Evolutionary conservation across 2,797 vertebrate genomes (phyloP).

Genomic region (Austrolebias charrua): DNA sequence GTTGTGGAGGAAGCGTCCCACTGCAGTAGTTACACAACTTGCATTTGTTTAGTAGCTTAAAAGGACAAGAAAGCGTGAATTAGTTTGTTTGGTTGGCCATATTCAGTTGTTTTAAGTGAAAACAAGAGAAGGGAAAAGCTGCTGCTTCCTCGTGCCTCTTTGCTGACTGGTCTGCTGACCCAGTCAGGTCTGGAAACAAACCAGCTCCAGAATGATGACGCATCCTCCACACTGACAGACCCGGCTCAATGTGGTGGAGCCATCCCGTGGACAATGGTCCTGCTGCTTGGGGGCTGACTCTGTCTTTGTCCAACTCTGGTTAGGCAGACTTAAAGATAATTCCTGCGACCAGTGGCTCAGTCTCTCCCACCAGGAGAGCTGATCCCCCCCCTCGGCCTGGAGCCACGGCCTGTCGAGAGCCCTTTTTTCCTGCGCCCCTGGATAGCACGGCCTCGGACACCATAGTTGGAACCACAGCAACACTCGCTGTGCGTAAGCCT

Average conservation of each 20-base stretch:
- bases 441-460: constrained; percentile 89
- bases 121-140: constrained; percentile 38
- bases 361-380: constrained; percentile 90
- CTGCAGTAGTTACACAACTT: background rate
- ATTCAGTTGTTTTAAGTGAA: constrained; percentile 24
- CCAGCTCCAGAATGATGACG: constrained; percentile 74
- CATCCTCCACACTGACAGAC: constrained; percentile 78
- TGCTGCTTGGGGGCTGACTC: constrained; percentile 87
- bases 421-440: constrained; percentile 86
- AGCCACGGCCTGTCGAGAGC: constrained; percentile 96
- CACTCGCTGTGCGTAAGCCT: constrained; percentile 91
- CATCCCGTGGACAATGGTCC: constrained; percentile 89
- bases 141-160: constrained; percentile 69
- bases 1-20: too few relatives aligned
- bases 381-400: constrained; percentile 95
- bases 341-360: constrained; percentile 86
- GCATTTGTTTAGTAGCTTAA: background rate
- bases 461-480: constrained; percentile 91
- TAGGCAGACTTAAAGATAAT: constrained; percentile 93
- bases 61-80: too few relatives aligned
- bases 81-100: background rate
- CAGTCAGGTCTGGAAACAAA: constrained; percentile 69
- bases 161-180: constrained; percentile 65
- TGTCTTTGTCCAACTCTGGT: constrained; percentile 92
- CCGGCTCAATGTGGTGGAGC: constrained; percentile 76